Conservation (phyloP, 1,140 invertebrate genomes). For the Cotesia typhae region DNA sequence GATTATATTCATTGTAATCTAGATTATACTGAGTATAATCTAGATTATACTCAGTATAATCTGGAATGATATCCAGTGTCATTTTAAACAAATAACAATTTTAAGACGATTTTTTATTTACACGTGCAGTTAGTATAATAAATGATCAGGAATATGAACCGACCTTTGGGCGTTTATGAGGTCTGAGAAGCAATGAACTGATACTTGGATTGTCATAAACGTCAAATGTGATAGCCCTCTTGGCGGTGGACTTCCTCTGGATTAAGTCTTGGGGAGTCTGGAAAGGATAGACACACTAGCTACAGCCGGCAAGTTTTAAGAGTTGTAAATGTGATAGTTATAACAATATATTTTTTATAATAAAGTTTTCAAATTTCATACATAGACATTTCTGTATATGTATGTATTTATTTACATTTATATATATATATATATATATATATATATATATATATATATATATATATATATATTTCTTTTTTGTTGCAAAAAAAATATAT, state of each 20-base stretch:
- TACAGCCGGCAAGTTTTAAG: conserved; percentile 63
- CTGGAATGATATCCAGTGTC: too few species aligned
- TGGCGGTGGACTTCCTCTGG: conserved; percentile 63
- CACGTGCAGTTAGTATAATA: not conserved
- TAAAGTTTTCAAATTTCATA: too few species aligned
- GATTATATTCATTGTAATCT: too few species aligned
- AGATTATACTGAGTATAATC: too few species aligned
- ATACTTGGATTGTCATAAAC: conserved; percentile 58
- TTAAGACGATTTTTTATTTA: conserved; percentile 1
- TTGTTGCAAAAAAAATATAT: not conserved
- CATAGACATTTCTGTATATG: too few species aligned
- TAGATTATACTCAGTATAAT: too few species aligned
- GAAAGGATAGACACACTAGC: conserved; percentile 69
- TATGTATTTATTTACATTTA: too few species aligned
- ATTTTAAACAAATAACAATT: conserved; percentile 34
- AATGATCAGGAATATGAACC: conserved; percentile 40
- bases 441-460: conserved; percentile 9
- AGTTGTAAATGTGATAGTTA: conserved; percentile 41
- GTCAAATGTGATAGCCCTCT: conserved; percentile 64
- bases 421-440: too few species aligned
- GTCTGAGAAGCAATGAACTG: conserved; percentile 56
- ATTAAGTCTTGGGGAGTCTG: conserved; percentile 64
- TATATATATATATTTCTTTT: too few species aligned
- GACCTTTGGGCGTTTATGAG: conserved; percentile 60
- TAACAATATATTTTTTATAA: conserved; percentile 4